Conservation (phyloP, 1,140 invertebrate genomes). For the Drosophila prosaltans region DNA sequence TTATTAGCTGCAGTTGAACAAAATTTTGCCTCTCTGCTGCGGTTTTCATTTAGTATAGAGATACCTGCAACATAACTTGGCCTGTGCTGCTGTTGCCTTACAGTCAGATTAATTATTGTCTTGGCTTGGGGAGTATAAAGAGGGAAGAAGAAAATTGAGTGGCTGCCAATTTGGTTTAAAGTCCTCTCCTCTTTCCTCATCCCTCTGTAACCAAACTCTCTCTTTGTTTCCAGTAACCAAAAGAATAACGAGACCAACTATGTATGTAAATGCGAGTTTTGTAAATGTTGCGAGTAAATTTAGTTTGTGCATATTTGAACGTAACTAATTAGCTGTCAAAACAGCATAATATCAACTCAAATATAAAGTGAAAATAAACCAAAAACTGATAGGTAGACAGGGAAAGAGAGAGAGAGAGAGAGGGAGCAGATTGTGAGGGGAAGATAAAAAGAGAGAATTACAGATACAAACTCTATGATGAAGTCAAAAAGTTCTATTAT, state of each 20-base stretch:
- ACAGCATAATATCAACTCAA: conserved; percentile 67
- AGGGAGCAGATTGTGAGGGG: neutral
- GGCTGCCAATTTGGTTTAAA: conserved; percentile 2
- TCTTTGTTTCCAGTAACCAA: neutral
- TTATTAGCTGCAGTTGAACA: conserved; percentile 52
- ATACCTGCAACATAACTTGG: conserved; percentile 28
- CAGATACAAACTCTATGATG: conserved; percentile 33
- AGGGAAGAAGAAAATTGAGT: neutral
- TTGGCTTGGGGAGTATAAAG: neutral
- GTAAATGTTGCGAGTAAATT: conserved; percentile 14
- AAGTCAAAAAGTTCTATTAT: conserved; percentile 63
- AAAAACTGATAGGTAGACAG: conserved; percentile 27
- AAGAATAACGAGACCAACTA: conserved; percentile 45
- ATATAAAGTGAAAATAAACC: conserved; percentile 41
- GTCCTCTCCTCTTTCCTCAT: neutral
- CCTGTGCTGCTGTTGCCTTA: conserved; percentile 46
- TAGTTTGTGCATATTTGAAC: conserved; percentile 41
- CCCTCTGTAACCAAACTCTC: neutral
- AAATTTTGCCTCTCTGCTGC: conserved; percentile 25
- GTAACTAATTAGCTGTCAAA: conserved; percentile 80
- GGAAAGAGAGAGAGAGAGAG: conserved; percentile 16
- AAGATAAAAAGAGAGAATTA: conserved; percentile 11
- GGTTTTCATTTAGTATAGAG: neutral
- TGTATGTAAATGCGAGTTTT: conserved; percentile 27
- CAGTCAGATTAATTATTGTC: conserved; percentile 53